Conservation (phyloP, 2,797 vertebrate genomes). For the Sebastes vulpes region DNA sequence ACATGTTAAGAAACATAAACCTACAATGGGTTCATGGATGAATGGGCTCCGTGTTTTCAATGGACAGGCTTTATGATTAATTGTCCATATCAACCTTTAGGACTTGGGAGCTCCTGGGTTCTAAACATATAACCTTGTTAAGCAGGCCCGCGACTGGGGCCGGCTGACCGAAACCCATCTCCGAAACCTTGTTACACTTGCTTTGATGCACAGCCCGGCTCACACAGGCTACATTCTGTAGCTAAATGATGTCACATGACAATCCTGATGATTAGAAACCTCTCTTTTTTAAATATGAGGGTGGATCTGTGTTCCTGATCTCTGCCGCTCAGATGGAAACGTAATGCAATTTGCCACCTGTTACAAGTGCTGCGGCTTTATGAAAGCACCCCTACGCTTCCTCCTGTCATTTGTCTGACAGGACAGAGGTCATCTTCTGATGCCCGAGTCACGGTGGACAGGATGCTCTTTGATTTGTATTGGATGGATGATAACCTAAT, state of each 20-base stretch:
- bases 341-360: slow-evolving; percentile 87
- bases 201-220: slow-evolving; percentile 84
- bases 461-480: slow-evolving; percentile 74
- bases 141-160: slow-evolving; percentile 72
- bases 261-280: slow-evolving; percentile 85
- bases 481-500: slow-evolving; percentile 68
- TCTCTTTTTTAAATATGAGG: slow-evolving; percentile 83
- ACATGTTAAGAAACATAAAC: slow-evolving; percentile 49
- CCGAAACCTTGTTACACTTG: slow-evolving; percentile 84
- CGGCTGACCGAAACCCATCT: slow-evolving; percentile 81
- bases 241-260: slow-evolving; percentile 86
- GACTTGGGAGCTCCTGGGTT: slow-evolving; percentile 78
- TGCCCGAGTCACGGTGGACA: slow-evolving; percentile 65
- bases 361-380: slow-evolving; percentile 86
- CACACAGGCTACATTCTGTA: slow-evolving; percentile 76
- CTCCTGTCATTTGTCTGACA: slow-evolving; percentile 82
- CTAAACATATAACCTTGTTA: slow-evolving; percentile 84
- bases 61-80: slow-evolving; percentile 76
- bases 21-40: slow-evolving; percentile 43
- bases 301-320: slow-evolving; percentile 80
- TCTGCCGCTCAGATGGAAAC: slow-evolving; percentile 79
- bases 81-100: slow-evolving; percentile 75
- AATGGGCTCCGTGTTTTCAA: slow-evolving; percentile 60
- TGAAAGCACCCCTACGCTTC: slow-evolving; percentile 82
- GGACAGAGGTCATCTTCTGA: slow-evolving; percentile 77